Base-by-base conservation (phyloP, 2,113 vertebrate genomes). In the Maccullochella peelii region DNA sequence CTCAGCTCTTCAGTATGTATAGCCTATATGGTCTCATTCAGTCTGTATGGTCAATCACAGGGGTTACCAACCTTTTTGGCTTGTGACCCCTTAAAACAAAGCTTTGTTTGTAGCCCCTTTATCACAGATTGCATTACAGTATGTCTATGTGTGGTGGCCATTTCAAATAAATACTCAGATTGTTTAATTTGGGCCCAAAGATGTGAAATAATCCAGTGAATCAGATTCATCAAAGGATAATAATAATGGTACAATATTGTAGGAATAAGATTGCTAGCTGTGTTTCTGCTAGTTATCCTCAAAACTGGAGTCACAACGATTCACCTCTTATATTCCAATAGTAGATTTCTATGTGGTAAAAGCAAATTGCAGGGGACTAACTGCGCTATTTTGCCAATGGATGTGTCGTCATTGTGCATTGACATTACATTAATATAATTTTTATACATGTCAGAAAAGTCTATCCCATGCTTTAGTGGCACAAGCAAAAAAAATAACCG, bases 181-280 rank as follows among this genome's bases (percentile, higher is more conserved):
- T 33, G 44, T 75, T 80, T 76, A 75, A 65, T 74, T 70, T 74
- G 54, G 20, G n/a, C 20, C 4, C 27, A 68, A 67, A 67, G 9
- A 63, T 62, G n/a, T 50, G 23, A 33, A 38, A 55, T 42, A 33
- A 73, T 67, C 27, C 30, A 73, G 38, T 55, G n/a, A 49, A 49
- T 27, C 67, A 61, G 42, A 44, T 44, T 44, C 12, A 44, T 14
- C 42, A 20, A 49, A 27, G n/a, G 42, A 49, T 49, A 16, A 25
- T 61, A 27, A 38, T 44, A 44, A 44, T 44, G 42, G 42, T 44
- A 21, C 4, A 50, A 20, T 50, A 50, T 16, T 50, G 49, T 18
- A 20, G 18, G 49, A 50, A 50, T 30, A 30, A 30, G 4, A 68
- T 18, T 44, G 40, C 15, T 44, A 11, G 42, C 42, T 44, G 42